Conservation (phyloP, 2,113 vertebrate genomes). For the Colinus virginianus region DNA sequence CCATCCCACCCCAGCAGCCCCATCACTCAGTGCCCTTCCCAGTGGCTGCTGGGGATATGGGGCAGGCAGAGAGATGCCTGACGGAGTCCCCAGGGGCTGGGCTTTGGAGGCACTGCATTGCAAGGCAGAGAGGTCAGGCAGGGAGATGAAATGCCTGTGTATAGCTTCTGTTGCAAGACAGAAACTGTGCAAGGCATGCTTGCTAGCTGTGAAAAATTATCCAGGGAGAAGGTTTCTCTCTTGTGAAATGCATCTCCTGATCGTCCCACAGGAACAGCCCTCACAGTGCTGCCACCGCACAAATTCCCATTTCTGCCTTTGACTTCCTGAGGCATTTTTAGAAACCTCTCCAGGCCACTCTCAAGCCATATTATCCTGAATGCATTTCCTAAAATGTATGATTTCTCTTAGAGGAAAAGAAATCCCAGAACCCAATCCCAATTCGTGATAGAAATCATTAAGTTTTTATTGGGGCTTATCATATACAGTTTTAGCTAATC, state of each 20-base stretch:
- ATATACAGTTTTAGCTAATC: background rate
- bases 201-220: slow-evolving; percentile 8
- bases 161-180: slow-evolving; percentile 31
- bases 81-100: background rate
- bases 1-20: background rate
- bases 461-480: background rate
- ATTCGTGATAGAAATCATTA: background rate
- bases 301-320: background rate
- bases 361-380: background rate
- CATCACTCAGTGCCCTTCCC: background rate
- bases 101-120: background rate
- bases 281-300: background rate
- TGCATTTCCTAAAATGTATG: background rate
- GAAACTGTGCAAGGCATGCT: slow-evolving; percentile 36
- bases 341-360: background rate
- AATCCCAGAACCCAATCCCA: background rate
- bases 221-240: background rate
- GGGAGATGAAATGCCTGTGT: background rate
- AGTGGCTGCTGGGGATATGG: background rate
- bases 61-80: background rate
- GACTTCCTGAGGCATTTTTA: background rate
- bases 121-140: background rate
- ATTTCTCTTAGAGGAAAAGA: background rate
- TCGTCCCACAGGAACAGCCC: background rate
- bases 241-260: slow-evolving; percentile 2